Evolutionary conservation across 2,888 invertebrate genomes (phyloP), one percentile per base, ranked within the genome.

Genomic region (Odontothrips loti): DNA sequence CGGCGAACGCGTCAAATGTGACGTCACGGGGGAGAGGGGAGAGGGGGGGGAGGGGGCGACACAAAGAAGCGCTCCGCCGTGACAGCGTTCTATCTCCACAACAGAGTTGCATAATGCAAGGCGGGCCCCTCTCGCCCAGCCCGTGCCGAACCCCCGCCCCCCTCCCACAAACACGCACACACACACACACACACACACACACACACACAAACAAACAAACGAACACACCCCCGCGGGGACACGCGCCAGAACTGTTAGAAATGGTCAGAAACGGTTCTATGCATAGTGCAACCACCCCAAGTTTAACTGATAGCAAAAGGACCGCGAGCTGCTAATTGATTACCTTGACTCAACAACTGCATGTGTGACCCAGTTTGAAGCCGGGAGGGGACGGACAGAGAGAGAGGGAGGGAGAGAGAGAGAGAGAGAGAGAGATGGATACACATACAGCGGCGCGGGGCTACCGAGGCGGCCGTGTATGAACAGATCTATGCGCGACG

Each of bases 1-100:
- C 51, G 15, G 10, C 68, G 23, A 10, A 20, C 11, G 51, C 23
- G 68, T 75, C 68, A 75, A 75, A 75, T 75, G 68, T 75, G 68
- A 75, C 68, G 68, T 43, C 34, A 43, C 34, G 34, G 34, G 6
- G 6, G 34, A 43, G 34, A 43, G 34, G 6, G 6, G 34, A 43
- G 34, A 43, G 34, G 6, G 34, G 6, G 34, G 6, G 34, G 6
- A 6, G 34, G 12, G 27, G 12, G 27, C 27, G 68, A 75, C 68
- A 75, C 68, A 75, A 75, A 75, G 68, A 75, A 75, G 68, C 23
- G 68, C 68, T 75, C 68, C 68, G 27, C 10, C 27, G 68, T 75
- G 68, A 75, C 68, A 27, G 27, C 68, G 68, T 27, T 75, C 27
- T 75, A 27, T 23, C 23, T 75, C 23, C 58, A 58, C 58, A 58